Conservation (phyloP, 1,140 invertebrate species). For the Drosophila parvula region DNA sequence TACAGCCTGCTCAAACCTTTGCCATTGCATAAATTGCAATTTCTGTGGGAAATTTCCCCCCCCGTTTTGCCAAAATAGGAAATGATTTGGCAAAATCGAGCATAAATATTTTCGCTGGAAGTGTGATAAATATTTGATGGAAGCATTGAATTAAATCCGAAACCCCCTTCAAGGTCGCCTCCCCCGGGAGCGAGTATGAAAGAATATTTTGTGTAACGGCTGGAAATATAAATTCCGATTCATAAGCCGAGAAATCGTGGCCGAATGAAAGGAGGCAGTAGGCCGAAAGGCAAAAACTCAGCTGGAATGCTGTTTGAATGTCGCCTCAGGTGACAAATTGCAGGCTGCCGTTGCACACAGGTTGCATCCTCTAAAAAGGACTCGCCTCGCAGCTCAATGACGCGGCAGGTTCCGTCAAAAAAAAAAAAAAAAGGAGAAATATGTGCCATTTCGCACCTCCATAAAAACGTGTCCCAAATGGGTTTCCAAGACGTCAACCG, state of each 20-base stretch:
- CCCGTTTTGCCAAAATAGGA: conserved; percentile 53
- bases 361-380: conserved; percentile 39
- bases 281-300: conserved; percentile 59
- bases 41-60: conserved; percentile 27
- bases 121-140: conserved; percentile 66
- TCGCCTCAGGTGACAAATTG: conserved; percentile 81
- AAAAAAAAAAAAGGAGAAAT: conserved; percentile 30
- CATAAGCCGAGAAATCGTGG: conserved; percentile 33
- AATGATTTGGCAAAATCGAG: conserved; percentile 59
- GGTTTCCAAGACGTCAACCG: conserved; percentile 24
- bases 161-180: conserved; percentile 41
- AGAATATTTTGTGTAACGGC: conserved; percentile 55
- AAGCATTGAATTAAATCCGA: conserved; percentile 20
- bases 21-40: conserved; percentile 61
- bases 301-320: conserved; percentile 68
- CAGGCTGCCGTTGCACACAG: conserved; percentile 47
- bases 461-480: conserved; percentile 70
- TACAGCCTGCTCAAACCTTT: conserved; percentile 40
- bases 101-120: conserved; percentile 76
- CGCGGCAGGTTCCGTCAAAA: conserved; percentile 70
- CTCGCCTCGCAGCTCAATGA: conserved; percentile 56
- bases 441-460: conserved; percentile 80
- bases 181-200: conserved; percentile 54
- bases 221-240: conserved; percentile 26
- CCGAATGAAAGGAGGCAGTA: conserved; percentile 40